Conservation (phyloP, 2,888 invertebrate species). For the Enchytraeus crypticus region DNA sequence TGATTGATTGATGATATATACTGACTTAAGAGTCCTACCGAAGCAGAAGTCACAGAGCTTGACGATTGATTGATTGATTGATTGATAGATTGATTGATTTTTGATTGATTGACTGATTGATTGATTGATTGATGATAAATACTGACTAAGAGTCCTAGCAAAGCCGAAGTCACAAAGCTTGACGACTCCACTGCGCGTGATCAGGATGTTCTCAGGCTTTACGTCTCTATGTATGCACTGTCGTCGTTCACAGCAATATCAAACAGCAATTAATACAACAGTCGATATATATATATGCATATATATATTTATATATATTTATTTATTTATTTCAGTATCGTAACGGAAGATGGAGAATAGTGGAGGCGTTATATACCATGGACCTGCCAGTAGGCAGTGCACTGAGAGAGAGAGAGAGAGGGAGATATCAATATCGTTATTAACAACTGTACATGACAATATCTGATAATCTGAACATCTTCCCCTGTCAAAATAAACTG, state of each 20-base stretch:
- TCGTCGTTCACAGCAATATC: slow-evolving; percentile 16
- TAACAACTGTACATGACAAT: too few relatives aligned
- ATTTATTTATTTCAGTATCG: neutral
- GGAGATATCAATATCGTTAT: too few relatives aligned
- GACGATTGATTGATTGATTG: too few relatives aligned
- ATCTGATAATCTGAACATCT: too few relatives aligned
- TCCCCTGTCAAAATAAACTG: too few relatives aligned
- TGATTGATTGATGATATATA: too few relatives aligned
- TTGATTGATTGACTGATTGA: too few relatives aligned
- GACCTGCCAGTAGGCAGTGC: too few relatives aligned
- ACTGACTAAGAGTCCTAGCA: slow-evolving; percentile 74
- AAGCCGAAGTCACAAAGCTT: slow-evolving; percentile 98
- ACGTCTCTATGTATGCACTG: slow-evolving; percentile 89
- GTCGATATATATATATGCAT: slow-evolving; percentile 6
- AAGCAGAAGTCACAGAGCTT: neutral
- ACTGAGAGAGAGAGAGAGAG: too few relatives aligned
- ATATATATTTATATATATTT: neutral
- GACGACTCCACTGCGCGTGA: slow-evolving; percentile 83
- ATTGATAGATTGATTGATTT: too few relatives aligned
- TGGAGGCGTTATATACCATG: too few relatives aligned
- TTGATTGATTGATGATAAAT: neutral
- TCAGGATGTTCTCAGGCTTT: slow-evolving; percentile 94
- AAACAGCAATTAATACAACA: slow-evolving; percentile 1
- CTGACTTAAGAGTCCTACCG: neutral
- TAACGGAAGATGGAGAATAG: too few relatives aligned